Evolutionary conservation across 2,888 invertebrate species (phyloP), one percentile per base, ranked within the genome.

Genomic region (Nymphalis polychloros): DNA sequence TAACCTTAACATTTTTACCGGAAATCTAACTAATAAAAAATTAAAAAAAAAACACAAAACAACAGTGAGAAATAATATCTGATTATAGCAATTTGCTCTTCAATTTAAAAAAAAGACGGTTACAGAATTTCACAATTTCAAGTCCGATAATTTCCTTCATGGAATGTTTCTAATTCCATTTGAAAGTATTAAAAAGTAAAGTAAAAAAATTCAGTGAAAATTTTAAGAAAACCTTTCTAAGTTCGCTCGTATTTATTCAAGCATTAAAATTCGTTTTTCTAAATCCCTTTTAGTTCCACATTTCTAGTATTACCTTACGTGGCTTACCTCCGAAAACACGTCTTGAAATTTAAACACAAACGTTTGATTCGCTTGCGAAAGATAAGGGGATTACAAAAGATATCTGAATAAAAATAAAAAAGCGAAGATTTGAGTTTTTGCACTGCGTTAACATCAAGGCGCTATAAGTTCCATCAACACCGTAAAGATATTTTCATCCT

Each of bases 331-430:
- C 10, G 19, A 59, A 64, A 52, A 70, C 70, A 60, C 68, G 62
- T 70, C 57, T 67, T 63, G 68, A 68, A 63, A 70, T 68, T 71
- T 73, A 69, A 68, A 60, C 72, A 62, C 63, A 72, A 67, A 71
- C 68, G 68, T 72, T 71, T 69, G 74, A 75, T 75, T 72, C 71
- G 63, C 59, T 64, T 52, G 59, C 64, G 27, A 71, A 72, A 73
- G 73, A 71, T 75, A 73, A 72, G 67, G 62, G 67, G 75, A 72
- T 75, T 74, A 71, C 63, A 60, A 59, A 23, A 17, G 68, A 68
- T 73, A 72, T 72, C 68, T 35, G 70, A 72, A 72, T 73, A 72
- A 74, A 72, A 74, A 73, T 75, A 73, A 76, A 75, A 74, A 73
- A 46, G 66, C 68, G 59, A 64, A n/a, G 7, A n/a, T 31, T 55